These are phyloP conservation scores for Syngnathoides biaculeatus DNA, from an alignment of 2,113 vertebrate species.

Conservation along the genomic window DNA sequence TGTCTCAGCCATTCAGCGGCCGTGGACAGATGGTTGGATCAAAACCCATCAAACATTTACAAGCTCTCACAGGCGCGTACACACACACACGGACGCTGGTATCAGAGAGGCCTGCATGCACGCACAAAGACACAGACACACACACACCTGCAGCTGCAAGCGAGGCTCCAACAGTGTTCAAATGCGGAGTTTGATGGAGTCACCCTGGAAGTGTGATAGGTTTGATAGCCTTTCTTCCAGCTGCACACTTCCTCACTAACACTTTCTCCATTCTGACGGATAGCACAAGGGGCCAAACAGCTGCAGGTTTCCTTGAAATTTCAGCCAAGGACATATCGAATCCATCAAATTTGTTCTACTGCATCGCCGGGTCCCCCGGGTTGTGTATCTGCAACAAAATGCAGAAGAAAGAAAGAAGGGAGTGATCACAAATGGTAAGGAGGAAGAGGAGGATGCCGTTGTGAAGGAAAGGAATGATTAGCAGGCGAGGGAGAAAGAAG, in stretches of 20 bases:
- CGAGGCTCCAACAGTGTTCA: conserved; percentile 8
- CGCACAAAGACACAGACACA: conserved; percentile 1
- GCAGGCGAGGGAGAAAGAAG: conserved; percentile 42
- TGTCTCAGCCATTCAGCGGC: conserved; percentile 28
- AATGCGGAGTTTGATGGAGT: conserved; percentile 16
- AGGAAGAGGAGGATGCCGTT: conserved; percentile 46
- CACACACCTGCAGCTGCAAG: conserved; percentile 11
- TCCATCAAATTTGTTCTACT: conserved; percentile 49
- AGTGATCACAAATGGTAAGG: conserved; percentile 50
- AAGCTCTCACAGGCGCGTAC: conserved; percentile 54
- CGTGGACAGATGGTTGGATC: conserved; percentile 69
- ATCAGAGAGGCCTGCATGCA: conserved; percentile 35
- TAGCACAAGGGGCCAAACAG: not conserved
- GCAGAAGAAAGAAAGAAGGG: conserved; percentile 44
- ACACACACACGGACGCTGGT: conserved; percentile 29
- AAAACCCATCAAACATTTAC: conserved; percentile 74
- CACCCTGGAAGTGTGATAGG: conserved; percentile 7
- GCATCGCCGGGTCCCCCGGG: conserved; percentile 50
- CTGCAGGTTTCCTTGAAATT: conserved; percentile 10
- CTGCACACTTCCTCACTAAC: not conserved
- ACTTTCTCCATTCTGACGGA: too few relatives aligned
- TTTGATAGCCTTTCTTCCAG: not conserved
- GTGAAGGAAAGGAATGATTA: conserved; percentile 55
- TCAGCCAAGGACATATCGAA: conserved; percentile 48
- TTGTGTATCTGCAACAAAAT: conserved; percentile 50